Base-by-base conservation (phyloP, 2,797 vertebrate genomes). In the Lycodopsis pacificus region DNA sequence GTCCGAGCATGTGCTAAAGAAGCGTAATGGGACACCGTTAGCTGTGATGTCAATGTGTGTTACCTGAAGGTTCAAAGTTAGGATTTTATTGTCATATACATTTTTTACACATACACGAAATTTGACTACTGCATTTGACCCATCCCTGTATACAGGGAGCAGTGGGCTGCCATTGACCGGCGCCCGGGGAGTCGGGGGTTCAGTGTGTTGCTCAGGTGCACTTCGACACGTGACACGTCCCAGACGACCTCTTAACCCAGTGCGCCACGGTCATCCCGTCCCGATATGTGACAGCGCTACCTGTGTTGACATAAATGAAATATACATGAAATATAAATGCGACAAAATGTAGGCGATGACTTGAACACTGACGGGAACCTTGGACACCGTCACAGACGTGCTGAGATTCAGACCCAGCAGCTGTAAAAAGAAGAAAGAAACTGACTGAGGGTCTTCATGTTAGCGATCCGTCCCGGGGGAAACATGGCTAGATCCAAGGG, bases 401-500 rank as follows among this genome's bases (percentile, higher is more conserved):
- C 46, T 69, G 34, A 53, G 75, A 76, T 46, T 62, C 42, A 70
- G 15, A 59, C 58, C 58, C 40, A 10, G 48, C 65, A 75, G 32
- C 36, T 36, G 69, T 20, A 30, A 22, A 66, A 34, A 51, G 27
- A 27, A 27, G 27, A 30, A 38, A 38, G 44, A 15, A 48, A 61
- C 14, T 6, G 11, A 19, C 1, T 7, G 32, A 34, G 42, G 30
- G 48, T 38, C 73, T 40, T 76, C 59, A 44, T 74, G 49, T 53
- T 36, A 68, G 46, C 25, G 51, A 62, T 77, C 38, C 71, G 27
- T 88, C 66, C 63, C 19, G 3, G 78, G 58, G 73, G 76, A 68
- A 85, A 79, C 62, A 71, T 4, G 3, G 49, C 30, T 9, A 9
- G 40, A 80, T 73, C 79, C 65, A 40, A 67, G 68, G 79, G 73